Conservation (phyloP, 1,140 invertebrate genomes). For the Leptinotarsa lineolata region DNA sequence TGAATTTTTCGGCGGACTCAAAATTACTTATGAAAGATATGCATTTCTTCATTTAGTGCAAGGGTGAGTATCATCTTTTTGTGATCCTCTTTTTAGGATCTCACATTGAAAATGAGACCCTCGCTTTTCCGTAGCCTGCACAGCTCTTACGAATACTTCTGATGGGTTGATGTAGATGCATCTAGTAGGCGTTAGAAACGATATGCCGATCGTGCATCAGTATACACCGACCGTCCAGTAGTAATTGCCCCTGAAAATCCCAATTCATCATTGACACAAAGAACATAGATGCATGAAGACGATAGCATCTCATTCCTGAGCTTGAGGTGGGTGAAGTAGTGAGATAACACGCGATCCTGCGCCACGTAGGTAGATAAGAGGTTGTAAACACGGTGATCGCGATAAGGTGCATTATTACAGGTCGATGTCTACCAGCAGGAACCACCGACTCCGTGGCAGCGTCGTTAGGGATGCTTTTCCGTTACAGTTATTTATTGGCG, state of each 20-base stretch:
- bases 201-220: no score
- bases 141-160: no score
- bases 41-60: no score
- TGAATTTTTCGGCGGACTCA: no score
- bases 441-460: not conserved
- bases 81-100: no score
- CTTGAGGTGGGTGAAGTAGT: slow-evolving; percentile 24
- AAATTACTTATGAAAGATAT: no score
- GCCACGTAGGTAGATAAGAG: slow-evolving; percentile 39
- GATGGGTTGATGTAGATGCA: no score
- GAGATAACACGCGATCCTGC: slow-evolving; percentile 33
- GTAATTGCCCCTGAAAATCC: not conserved
- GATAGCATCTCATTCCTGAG: slow-evolving; percentile 21
- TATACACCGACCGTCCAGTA: not conserved
- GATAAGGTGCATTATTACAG: slow-evolving; percentile 37
- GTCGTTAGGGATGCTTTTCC: not conserved
- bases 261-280: slow-evolving; percentile 26
- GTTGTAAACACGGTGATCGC: slow-evolving; percentile 42
- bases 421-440: slow-evolving; percentile 10
- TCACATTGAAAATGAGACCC: no score
- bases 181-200: no score
- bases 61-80: no score
- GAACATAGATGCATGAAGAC: slow-evolving; percentile 12
- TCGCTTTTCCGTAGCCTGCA: no score
- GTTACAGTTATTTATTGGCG: not conserved